A percentile compares a stretch with the other conserved stretches of the same genome.
Conservation (phyloP, 2,113 vertebrate species). For the Phylloscopus trochiloides region DNA sequence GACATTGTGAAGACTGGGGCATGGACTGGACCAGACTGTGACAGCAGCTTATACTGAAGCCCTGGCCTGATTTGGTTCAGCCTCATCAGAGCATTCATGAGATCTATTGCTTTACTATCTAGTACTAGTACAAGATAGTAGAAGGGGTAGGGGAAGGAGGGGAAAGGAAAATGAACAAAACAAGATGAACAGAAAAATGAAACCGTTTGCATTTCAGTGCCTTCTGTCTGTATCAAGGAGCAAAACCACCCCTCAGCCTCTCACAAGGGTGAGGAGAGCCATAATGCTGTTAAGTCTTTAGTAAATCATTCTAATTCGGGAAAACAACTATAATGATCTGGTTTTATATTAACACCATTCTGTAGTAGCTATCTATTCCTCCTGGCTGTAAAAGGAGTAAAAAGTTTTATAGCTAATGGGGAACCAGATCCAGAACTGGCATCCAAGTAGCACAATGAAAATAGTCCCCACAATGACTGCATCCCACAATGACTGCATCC, state of each 20-base stretch:
- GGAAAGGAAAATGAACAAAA: constrained; percentile 13
- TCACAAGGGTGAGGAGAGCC: not conserved
- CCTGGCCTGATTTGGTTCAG: constrained; percentile 98
- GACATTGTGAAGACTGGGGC: constrained; percentile 99
- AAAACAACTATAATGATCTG: not conserved
- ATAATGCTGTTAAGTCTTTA: not conserved
- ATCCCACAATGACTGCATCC: not conserved
- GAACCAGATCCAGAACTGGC: not conserved
- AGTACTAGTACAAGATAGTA: constrained; percentile 79
- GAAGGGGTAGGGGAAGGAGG: not conserved
- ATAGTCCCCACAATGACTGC: not conserved
- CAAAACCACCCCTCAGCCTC: not conserved
- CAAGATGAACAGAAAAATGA: constrained; percentile 29
- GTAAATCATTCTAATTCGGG: not conserved
- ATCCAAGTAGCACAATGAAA: not conserved
- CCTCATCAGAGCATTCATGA: constrained; percentile 98
- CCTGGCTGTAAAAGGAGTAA: not conserved
- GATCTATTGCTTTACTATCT: constrained; percentile 99
- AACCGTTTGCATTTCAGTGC: constrained; percentile 45
- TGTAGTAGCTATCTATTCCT: not conserved
- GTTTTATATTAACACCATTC: not conserved
- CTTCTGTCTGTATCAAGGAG: not conserved
- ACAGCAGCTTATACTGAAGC: constrained; percentile 96
- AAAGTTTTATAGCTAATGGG: not conserved
- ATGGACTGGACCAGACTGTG: constrained; percentile 97